Conservation (phyloP, 2,888 invertebrate species). For the Drosophila picticornis region DNA sequence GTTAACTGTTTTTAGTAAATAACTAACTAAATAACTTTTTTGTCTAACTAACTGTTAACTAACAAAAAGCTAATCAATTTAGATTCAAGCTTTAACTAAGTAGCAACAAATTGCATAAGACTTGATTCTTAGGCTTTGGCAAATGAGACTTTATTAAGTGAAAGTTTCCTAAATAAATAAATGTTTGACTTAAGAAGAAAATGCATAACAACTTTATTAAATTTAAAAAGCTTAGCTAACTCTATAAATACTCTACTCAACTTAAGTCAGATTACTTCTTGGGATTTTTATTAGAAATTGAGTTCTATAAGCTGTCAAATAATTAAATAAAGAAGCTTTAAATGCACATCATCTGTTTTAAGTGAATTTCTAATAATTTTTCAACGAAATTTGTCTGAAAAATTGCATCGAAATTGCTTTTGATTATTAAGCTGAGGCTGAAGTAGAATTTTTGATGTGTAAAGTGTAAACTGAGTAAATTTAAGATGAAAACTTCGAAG, state of each 20-base stretch:
- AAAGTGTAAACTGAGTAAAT: background rate
- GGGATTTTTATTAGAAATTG: no score
- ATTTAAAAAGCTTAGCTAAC: no score
- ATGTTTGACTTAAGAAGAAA: background rate
- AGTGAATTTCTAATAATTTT: background rate
- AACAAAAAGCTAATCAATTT: background rate
- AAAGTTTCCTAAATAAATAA: background rate
- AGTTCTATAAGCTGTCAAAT: no score
- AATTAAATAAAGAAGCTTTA: no score
- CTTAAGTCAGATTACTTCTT: no score
- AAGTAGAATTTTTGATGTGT: background rate
- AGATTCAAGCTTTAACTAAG: background rate
- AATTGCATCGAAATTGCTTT: background rate
- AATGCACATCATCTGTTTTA: background rate
- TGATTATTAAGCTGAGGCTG: background rate
- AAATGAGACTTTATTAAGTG: background rate
- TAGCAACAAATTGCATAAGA: background rate
- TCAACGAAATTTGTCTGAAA: background rate
- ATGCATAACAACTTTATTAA: background rate
- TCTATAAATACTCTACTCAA: no score
- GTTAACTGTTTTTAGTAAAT: background rate
- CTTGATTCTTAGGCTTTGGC: background rate
- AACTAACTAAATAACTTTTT: background rate
- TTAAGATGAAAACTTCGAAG: no score
- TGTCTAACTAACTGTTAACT: background rate